Percentiles rank a stretch among this genome's conserved stretches.
These are phyloP conservation scores for Catamblyrhynchus diadema DNA, from an alignment of 2,797 vertebrate species.

Conservation along the genomic window DNA sequence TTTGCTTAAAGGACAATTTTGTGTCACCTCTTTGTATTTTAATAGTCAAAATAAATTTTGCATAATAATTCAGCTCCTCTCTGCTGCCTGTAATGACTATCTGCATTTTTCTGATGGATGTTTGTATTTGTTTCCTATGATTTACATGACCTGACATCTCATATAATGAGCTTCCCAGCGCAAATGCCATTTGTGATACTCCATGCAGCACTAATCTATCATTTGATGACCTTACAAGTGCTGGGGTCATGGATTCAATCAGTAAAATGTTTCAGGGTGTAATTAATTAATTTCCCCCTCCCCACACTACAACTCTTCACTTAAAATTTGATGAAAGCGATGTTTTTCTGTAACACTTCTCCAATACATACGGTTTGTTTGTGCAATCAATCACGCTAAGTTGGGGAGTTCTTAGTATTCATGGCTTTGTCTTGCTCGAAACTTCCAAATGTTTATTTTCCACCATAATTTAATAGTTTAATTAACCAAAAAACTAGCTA, in stretches of 20 bases:
- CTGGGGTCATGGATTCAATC: conserved; percentile 71
- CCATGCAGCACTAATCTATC: conserved; percentile 65
- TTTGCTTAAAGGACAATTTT: conserved; percentile 67
- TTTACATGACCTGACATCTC: conserved; percentile 76
- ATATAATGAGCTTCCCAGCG: conserved; percentile 72
- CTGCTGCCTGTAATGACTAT: conserved; percentile 69
- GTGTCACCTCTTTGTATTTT: conserved; percentile 67
- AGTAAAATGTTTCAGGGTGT: conserved; percentile 71
- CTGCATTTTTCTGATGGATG: conserved; percentile 65
- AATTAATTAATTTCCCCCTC: conserved; percentile 71
- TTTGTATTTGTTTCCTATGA: conserved; percentile 75
- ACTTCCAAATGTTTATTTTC: conserved; percentile 59
- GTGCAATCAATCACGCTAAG: conserved; percentile 59
- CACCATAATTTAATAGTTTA: conserved; percentile 58
- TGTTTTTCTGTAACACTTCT: conserved; percentile 53
- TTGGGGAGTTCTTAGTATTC: conserved; percentile 54
- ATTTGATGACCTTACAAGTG: conserved; percentile 69
- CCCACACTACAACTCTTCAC: conserved; percentile 24
- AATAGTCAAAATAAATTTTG: conserved; percentile 72
- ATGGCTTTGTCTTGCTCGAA: conserved; percentile 39
- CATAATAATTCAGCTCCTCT: conserved; percentile 67
- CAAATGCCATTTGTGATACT: conserved; percentile 67
- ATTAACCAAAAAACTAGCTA: conserved; percentile 38
- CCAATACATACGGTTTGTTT: conserved; percentile 51
- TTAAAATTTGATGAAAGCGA: conserved; percentile 68